These are phyloP conservation scores for Enteromius fasciolatus DNA, from an alignment of 2,797 vertebrate genomes.

Conservation along the genomic window DNA sequence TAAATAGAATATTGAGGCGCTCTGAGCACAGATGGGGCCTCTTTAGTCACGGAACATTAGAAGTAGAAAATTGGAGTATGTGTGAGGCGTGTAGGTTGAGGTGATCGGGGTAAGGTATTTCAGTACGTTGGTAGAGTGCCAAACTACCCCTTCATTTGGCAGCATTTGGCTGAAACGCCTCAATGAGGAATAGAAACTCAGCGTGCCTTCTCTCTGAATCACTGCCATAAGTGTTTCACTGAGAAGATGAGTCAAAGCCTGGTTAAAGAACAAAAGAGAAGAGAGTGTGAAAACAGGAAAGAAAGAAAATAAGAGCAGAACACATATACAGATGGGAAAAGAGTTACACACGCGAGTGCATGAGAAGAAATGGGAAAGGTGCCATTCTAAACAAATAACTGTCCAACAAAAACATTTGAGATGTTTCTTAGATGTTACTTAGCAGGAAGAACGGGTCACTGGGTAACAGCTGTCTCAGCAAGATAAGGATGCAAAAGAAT, in stretches of 20 bases:
- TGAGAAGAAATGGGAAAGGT: conserved; percentile 33
- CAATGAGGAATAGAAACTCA: conserved; percentile 62
- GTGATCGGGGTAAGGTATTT: conserved; percentile 54
- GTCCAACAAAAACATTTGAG: conserved; percentile 49
- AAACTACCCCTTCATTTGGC: conserved; percentile 53
- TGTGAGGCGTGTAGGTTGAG: conserved; percentile 53
- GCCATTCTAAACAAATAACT: conserved; percentile 43
- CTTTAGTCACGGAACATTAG: conserved; percentile 54
- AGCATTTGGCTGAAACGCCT: conserved; percentile 59
- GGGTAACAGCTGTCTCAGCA: conserved; percentile 22
- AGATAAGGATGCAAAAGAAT: conserved; percentile 11
- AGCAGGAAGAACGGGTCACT: conserved; percentile 41
- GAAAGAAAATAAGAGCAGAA: conserved; percentile 11
- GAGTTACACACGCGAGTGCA: conserved; percentile 23
- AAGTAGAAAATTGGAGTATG: conserved; percentile 45
- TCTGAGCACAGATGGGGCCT: conserved; percentile 49
- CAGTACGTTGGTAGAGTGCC: conserved; percentile 40
- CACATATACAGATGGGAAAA: conserved; percentile 18
- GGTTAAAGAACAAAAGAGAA: conserved; percentile 64
- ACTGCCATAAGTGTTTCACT: conserved; percentile 67
- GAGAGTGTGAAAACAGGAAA: conserved; percentile 13
- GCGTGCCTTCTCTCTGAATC: conserved; percentile 66
- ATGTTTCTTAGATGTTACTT: conserved; percentile 40
- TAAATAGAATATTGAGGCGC: conserved; percentile 41
- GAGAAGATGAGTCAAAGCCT: conserved; percentile 69